Percentiles rank a stretch among this genome's conserved stretches.
phyloP scores from a whole-genome alignment of 2,888 invertebrate genomes.

The Ctenicera cuprea region DNA sequence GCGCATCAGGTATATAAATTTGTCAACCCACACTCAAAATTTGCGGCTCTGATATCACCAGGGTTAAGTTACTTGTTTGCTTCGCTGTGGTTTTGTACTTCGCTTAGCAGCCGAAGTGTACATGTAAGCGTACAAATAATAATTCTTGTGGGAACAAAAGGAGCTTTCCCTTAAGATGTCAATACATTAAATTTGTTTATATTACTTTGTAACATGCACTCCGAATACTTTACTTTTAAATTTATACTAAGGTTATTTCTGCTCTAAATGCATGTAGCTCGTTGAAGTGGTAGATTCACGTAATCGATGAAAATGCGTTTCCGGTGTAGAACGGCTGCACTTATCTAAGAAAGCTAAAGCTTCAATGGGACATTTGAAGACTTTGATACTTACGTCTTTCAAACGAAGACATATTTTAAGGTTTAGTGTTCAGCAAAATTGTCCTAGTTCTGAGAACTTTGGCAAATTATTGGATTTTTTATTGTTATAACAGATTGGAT shows the following conservation, averaged over 20 bases:
- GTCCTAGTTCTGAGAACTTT: neutral
- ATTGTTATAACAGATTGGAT: neutral
- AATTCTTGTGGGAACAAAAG: no score
- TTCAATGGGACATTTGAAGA: slow-evolving; percentile 3
- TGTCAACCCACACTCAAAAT: no score
- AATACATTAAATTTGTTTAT: no score
- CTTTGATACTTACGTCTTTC: neutral
- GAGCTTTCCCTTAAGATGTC: no score
- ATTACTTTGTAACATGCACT: no score
- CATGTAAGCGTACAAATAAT: no score
- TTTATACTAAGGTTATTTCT: neutral
- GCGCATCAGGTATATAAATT: no score
- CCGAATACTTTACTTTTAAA: no score
- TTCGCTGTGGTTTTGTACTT: no score
- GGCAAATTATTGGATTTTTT: neutral
- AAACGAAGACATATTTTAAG: neutral
- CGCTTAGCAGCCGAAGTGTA: no score
- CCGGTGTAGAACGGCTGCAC: slow-evolving; percentile 7
- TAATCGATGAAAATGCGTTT: slow-evolving; percentile 11
- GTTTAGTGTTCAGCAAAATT: neutral
- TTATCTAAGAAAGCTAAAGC: slow-evolving; percentile 7
- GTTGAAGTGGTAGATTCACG: neutral
- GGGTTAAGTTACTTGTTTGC: no score
- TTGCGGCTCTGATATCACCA: no score
- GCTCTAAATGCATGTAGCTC: neutral